A percentile compares a stretch with the other conserved stretches of the same genome.
phyloP scores from a whole-genome alignment of 2,888 invertebrate genomes.

The Chymomyza amoena region DNA sequence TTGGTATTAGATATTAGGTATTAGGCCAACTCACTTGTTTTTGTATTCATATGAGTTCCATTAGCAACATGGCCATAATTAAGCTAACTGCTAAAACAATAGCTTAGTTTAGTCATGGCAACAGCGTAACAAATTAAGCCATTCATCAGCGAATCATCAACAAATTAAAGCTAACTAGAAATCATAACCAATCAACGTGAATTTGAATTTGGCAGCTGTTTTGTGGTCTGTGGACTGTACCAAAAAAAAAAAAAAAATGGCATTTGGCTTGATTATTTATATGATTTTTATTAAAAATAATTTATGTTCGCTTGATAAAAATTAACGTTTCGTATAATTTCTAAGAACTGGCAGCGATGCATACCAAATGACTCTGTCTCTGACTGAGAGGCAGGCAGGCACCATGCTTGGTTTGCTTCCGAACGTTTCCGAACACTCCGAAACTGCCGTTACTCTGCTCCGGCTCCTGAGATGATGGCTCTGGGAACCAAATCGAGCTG shows the following conservation, averaged over 20 bases:
- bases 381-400: constrained; percentile 9
- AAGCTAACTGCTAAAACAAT: constrained; percentile 55
- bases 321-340: constrained; percentile 75
- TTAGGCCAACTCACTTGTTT: not conserved
- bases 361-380: constrained; percentile 41
- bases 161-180: constrained; percentile 59
- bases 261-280: constrained; percentile 55
- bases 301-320: constrained; percentile 75
- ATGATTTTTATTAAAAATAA: constrained; percentile 56
- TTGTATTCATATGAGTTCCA: constrained; percentile 62
- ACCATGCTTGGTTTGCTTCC: not conserved
- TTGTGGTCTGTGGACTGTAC: not conserved
- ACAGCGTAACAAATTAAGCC: constrained; percentile 54
- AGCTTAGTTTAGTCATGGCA: constrained; percentile 64
- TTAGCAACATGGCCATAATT: constrained; percentile 63
- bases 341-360: constrained; percentile 66
- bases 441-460: not conserved
- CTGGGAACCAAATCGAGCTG: constrained; percentile 48
- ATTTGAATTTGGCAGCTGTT: not conserved
- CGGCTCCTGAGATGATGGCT: constrained; percentile 2
- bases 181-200: constrained; percentile 25
- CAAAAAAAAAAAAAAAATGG: not conserved
- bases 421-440: constrained; percentile 1
- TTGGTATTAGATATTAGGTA: too few species aligned
- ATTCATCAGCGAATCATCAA: constrained; percentile 51